Evolutionary conservation across 1,140 invertebrate genomes (phyloP), one percentile per base, ranked within the genome.

Genomic region (Drosophila chauvacae): DNA sequence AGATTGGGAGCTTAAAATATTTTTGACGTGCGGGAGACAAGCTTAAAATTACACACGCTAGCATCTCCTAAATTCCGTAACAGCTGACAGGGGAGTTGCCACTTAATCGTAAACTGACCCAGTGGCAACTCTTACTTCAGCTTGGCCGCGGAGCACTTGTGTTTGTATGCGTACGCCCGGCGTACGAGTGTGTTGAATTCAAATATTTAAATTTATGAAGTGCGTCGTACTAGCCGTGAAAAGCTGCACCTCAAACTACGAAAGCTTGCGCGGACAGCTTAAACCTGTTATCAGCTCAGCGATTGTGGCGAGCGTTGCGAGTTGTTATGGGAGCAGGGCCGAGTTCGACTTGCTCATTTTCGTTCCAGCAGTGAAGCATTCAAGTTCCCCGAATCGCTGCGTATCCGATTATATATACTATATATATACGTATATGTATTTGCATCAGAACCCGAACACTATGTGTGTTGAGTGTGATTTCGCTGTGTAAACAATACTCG

Each of bases 281-380:
- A 88, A 88, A 88, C 85, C 85, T 88, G 85, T 88, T 88, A 90
- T 88, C 85, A 81, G 56, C 42, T 39, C 42, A 45, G 48, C 11
- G 42, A 55, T 60, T 26, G 41, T 45, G 20, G 18, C 33, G 23
- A 62, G 59, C 48, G 51, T 50, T 61, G 39, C 68, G 77, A 68
- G 45, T 73, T 74, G 63, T 53, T 68, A 64, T 72, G 28, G 57
- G 51, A 41, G 50, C 62, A 68, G 63, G 42, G 56, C 53, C 20
- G 26, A 9, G 50, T 14, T 2, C 30, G 18, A n/a, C 35, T 11
- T 16, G 45, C 48, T 78, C 59, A 55, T 78, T 51, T 39, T 48
- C 30, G 44, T 41, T 58, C 44, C 42, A 47, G 56, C 83, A 55
- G 64, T 69, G 66, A 61, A 64, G 48, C 78, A 53, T 50, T 60